phyloP scores from a whole-genome alignment of 2,113 vertebrate genomes.

The Chlorodrepanis virens region DNA sequence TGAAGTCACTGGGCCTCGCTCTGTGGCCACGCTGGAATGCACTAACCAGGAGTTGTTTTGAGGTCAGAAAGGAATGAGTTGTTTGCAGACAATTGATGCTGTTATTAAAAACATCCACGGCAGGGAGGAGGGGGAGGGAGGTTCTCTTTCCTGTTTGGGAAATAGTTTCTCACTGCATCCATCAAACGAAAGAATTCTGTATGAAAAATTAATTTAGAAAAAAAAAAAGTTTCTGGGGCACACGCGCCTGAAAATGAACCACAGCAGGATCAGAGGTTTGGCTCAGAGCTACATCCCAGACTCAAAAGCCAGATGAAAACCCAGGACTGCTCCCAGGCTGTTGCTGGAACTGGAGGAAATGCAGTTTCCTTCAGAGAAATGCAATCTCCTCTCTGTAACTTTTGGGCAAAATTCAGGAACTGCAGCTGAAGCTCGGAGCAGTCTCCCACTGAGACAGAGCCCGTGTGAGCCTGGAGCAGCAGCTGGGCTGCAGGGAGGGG shows the following conservation, averaged over 20 bases:
- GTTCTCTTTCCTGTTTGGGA: conserved; percentile 61
- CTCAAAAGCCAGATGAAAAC: neutral
- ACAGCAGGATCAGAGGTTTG: conserved; percentile 49
- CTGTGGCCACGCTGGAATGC: conserved; percentile 55
- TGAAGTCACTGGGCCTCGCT: conserved; percentile 13
- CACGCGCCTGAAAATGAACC: conserved; percentile 42
- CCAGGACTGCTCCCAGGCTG: neutral
- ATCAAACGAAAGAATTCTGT: conserved; percentile 22
- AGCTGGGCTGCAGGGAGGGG: neutral
- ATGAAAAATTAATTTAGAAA: conserved; percentile 34
- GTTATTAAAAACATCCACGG: conserved; percentile 64
- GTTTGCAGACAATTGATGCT: conserved; percentile 62
- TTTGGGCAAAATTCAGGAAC: neutral
- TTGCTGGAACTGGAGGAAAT: conserved; percentile 8
- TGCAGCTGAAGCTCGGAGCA: neutral
- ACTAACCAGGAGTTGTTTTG: conserved; percentile 56
- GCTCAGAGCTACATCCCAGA: neutral
- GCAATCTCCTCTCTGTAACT: neutral
- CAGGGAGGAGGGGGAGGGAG: neutral
- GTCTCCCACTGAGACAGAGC: neutral
- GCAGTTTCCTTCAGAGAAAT: conserved; percentile 37
- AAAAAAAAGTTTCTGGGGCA: conserved; percentile 12
- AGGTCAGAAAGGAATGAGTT: conserved; percentile 63
- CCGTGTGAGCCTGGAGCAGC: rapidly evolving
- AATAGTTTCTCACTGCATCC: conserved; percentile 62